These are phyloP conservation scores for Cephus sareptanus DNA, from an alignment of 2,888 invertebrate genomes.

Conservation along the genomic window DNA sequence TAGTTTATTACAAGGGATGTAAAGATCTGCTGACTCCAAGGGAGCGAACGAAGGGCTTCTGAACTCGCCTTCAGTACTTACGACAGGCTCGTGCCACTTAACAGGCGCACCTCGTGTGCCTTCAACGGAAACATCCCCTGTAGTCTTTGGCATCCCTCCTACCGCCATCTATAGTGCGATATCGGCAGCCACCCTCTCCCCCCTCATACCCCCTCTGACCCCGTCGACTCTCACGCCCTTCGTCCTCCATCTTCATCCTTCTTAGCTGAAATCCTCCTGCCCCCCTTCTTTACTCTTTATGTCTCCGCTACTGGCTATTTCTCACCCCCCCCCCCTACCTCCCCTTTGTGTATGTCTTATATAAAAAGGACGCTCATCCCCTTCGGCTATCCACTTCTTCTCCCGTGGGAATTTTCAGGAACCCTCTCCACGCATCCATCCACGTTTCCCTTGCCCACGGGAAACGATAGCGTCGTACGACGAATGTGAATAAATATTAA, in stretches of 20 bases:
- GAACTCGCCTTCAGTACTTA: conserved; percentile 24
- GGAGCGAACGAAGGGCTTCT: conserved; percentile 26
- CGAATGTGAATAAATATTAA: conserved; percentile 62
- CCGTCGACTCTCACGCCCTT: conserved; percentile 11
- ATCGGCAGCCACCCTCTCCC: conserved; percentile 21
- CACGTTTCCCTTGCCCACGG: conserved; percentile 16
- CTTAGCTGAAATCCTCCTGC: background rate
- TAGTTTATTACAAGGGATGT: conserved; percentile 28
- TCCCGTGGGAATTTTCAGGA: conserved; percentile 51
- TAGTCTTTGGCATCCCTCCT: conserved; percentile 11
- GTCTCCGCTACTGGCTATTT: background rate
- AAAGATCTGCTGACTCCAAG: conserved; percentile 33
- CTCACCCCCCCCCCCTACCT: background rate
- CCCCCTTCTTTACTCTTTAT: background rate
- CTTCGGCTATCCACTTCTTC: conserved; percentile 53
- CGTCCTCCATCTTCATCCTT: conserved; percentile 18
- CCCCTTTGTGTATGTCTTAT: conserved; percentile 31
- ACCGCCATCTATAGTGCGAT: conserved; percentile 18
- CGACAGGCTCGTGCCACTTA: conserved; percentile 54
- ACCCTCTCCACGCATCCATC: conserved; percentile 49
- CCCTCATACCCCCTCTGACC: conserved; percentile 16
- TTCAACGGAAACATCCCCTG: conserved; percentile 17
- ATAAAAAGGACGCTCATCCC: conserved; percentile 51
- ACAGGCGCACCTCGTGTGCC: conserved; percentile 41
- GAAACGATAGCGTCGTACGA: conserved; percentile 18